phyloP scores from a whole-genome alignment of 2,797 vertebrate species.

The Arrhamphus sclerolepis region DNA sequence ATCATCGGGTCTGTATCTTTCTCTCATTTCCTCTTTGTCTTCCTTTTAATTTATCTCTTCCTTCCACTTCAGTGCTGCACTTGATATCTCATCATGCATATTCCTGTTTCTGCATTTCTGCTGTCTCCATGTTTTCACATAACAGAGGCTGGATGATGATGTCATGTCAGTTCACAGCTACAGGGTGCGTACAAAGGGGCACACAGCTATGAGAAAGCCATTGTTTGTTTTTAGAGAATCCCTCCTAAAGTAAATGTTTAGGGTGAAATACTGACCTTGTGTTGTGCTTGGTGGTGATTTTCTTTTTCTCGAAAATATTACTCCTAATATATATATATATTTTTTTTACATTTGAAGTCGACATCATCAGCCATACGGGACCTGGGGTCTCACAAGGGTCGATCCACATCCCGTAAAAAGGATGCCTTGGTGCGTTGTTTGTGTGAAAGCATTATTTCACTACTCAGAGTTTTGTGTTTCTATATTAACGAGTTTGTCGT shows the following conservation, averaged over 20 bases:
- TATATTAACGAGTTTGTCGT: no score
- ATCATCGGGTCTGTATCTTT: conserved; percentile 89
- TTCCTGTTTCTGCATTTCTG: conserved; percentile 51
- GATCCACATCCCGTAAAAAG: conserved; percentile 83
- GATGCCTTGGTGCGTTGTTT: conserved; percentile 83
- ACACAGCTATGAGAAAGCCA: conserved; percentile 32
- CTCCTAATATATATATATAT: conserved; percentile 11
- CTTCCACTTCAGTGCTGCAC: conserved; percentile 41
- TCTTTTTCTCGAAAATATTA: conserved; percentile 2
- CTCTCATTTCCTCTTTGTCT: conserved; percentile 52
- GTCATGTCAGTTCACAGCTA: conserved; percentile 80
- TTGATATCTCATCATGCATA: conserved; percentile 51
- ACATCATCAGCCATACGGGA: conserved; percentile 77
- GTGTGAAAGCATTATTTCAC: conserved; percentile 10
- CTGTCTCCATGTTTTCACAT: conserved; percentile 67
- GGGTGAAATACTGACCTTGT: conserved; percentile 13
- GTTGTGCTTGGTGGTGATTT: neutral
- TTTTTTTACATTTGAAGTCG: conserved; percentile 75
- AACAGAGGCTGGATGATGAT: conserved; percentile 81
- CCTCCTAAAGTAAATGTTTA: conserved; percentile 11
- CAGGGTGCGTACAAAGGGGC: conserved; percentile 81
- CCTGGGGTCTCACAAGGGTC: conserved; percentile 79
- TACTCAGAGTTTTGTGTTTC: no score
- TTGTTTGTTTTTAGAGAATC: conserved; percentile 18
- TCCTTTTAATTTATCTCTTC: conserved; percentile 49